These are phyloP conservation scores for Camponotus pennsylvanicus DNA, from an alignment of 1,140 invertebrate species.

Conservation along the genomic window DNA sequence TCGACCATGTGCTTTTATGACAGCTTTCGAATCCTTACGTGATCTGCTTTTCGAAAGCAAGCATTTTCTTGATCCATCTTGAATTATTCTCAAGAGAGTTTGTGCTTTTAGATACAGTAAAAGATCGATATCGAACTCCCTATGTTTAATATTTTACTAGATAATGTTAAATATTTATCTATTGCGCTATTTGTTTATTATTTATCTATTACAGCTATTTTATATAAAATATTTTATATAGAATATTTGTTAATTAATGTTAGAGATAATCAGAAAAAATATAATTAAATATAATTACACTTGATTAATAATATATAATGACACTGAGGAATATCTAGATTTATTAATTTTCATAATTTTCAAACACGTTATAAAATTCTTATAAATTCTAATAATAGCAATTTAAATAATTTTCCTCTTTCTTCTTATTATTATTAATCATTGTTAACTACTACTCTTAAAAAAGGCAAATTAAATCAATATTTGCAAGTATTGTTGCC, in stretches of 20 bases:
- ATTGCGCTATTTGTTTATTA: no score
- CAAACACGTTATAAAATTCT: not conserved
- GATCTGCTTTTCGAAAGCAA: not conserved
- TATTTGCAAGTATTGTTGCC: no score
- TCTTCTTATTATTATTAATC: not conserved
- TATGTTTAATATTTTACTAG: not conserved
- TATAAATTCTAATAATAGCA: not conserved
- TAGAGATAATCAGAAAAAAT: not conserved
- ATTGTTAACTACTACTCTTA: not conserved
- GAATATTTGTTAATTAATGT: not conserved
- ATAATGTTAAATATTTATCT: not conserved
- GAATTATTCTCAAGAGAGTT: not conserved
- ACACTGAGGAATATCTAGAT: no score
- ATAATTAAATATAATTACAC: no score
- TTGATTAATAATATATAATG: no score
- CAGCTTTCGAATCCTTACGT: conserved; percentile 8
- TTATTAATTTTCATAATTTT: not conserved
- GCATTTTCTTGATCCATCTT: not conserved
- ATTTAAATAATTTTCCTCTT: not conserved
- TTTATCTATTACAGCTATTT: not conserved
- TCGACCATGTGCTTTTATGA: conserved; percentile 12
- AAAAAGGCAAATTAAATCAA: no score
- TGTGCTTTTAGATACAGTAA: not conserved
- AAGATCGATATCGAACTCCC: not conserved
- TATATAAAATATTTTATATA: not conserved